Evolutionary conservation across 1,140 invertebrate species (phyloP), one percentile per base, ranked within the genome.

Genomic region (Anastrepha ludens): DNA sequence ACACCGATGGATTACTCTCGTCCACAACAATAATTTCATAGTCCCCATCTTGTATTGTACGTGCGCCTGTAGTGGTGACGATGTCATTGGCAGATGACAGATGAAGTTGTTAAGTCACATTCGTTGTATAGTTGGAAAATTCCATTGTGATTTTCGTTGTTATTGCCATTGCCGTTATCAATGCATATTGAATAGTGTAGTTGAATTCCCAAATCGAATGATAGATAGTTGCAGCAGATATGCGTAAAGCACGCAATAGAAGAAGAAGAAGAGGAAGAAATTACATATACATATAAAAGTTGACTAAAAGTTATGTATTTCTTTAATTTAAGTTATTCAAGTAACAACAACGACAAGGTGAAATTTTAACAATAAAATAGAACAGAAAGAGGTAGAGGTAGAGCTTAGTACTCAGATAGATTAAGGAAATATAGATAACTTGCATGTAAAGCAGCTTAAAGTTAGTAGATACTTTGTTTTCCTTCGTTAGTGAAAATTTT

Each of bases 11-110:
- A 94, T 97, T 97, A 90, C 97, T 97, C 93, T 98, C 97, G 91
- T 98, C 97, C 87, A 98, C 97, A 70, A 98, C 97, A 90, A 98
- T 98, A 87, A 98, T 97, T 90, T 98, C 97, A 91, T 97, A 97
- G 90, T 98, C 97, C 90, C 97, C 96, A 89, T 97, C 97, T 88
- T 96, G 96, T 85, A 95, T 94, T 67, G 91, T 89, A 87, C 92
- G 91, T 91, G 93, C 89, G 89, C 93, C 91, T 94, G 85, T 60
- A 8, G 29, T 29, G 29, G 29, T 29, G 29, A 29, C 29, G 29
- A 29, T 29, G 29, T 0, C 29, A 29, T 29, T 29, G n/a, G 20
- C 17, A 55, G 29, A 29, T 29, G 29, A 55, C 50, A 55, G 13
- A 4, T 9, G 8, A 58, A 55, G 17, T 81, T 81, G 5, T 47